A percentile compares a stretch with the other conserved stretches of the same genome.
Conservation (phyloP, 92 coral and sea anemone genomes). For the Epizoanthus illoricatus region DNA sequence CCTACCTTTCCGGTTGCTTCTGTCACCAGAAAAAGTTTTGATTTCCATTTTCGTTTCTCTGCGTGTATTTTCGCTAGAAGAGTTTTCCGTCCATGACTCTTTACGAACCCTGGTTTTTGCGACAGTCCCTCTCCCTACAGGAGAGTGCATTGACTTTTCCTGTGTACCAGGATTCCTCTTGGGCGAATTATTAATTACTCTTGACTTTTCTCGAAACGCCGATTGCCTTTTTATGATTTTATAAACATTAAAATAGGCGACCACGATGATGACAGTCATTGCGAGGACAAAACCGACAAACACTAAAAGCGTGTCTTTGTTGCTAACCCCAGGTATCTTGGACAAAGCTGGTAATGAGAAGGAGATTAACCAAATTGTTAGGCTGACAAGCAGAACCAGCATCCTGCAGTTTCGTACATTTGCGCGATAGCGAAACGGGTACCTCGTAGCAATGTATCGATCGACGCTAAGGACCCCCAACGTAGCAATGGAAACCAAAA, state of each 20-base stretch:
- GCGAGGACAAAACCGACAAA: conserved; percentile 50
- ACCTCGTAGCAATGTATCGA: conserved; percentile 47
- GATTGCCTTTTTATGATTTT: conserved; percentile 21
- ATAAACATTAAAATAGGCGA: conserved; percentile 30
- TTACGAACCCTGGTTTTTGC: too few relatives aligned
- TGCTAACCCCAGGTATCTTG: conserved; percentile 46
- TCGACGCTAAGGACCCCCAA: conserved; percentile 54
- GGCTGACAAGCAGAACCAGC: conserved; percentile 21
- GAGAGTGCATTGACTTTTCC: background rate
- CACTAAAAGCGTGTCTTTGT: conserved; percentile 45
- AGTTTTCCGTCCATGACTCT: too few relatives aligned
- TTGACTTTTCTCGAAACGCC: conserved; percentile 8
- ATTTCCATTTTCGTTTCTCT: too few relatives aligned
- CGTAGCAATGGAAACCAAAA: conserved; percentile 47
- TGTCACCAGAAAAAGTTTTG: too few relatives aligned
- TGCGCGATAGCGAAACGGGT: conserved; percentile 57
- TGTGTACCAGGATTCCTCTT: background rate
- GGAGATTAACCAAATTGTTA: conserved; percentile 42
- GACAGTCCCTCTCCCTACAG: background rate
- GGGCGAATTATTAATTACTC: background rate
- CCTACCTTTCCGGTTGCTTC: too few relatives aligned
- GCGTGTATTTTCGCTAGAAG: too few relatives aligned
- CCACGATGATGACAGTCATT: conserved; percentile 50
- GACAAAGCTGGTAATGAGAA: conserved; percentile 50
- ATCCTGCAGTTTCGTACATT: conserved; percentile 34